Conservation (phyloP, 1,140 invertebrate genomes). For the Teleopsis dalmanni region DNA sequence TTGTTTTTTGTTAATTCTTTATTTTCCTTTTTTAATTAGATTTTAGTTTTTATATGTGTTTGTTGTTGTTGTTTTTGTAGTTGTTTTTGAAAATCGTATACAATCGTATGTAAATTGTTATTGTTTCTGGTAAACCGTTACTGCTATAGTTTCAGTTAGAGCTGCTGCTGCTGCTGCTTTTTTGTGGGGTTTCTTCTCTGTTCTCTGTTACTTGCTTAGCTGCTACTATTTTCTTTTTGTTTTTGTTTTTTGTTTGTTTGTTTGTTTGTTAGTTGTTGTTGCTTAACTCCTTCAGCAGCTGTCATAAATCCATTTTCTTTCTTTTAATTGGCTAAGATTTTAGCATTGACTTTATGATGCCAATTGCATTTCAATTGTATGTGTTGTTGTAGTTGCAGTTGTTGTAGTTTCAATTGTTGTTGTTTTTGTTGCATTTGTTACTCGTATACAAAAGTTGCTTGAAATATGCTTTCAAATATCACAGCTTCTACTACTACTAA, state of each 20-base stretch:
- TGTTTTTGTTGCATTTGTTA: constrained; percentile 8
- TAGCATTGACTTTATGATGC: constrained; percentile 2
- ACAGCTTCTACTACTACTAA: constrained; percentile 43
- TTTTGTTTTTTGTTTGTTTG: neutral
- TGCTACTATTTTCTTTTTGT: neutral
- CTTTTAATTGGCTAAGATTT: constrained; percentile 1
- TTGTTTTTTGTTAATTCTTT: neutral
- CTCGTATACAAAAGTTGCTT: constrained; percentile 10
- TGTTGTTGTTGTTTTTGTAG: constrained; percentile 1
- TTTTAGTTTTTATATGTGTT: neutral
- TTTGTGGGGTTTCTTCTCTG: constrained; percentile 9
- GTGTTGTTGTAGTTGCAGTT: neutral
- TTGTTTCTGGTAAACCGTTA: constrained; percentile 5
- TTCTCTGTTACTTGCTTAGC: constrained; percentile 22
- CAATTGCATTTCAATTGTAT: neutral
- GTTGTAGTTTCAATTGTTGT: neutral
- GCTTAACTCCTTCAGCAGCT: constrained; percentile 4
- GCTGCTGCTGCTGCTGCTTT: constrained; percentile 8
- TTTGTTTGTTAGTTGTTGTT: too few relatives aligned
- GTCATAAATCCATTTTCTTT: constrained; percentile 13
- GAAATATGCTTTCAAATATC: constrained; percentile 43
- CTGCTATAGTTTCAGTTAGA: constrained; percentile 18
- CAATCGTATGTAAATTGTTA: constrained; percentile 9
- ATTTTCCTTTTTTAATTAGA: neutral
- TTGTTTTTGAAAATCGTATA: constrained; percentile 12